Evolutionary conservation across 2,888 invertebrate species (phyloP).

Genomic region (Lottia scabra): DNA sequence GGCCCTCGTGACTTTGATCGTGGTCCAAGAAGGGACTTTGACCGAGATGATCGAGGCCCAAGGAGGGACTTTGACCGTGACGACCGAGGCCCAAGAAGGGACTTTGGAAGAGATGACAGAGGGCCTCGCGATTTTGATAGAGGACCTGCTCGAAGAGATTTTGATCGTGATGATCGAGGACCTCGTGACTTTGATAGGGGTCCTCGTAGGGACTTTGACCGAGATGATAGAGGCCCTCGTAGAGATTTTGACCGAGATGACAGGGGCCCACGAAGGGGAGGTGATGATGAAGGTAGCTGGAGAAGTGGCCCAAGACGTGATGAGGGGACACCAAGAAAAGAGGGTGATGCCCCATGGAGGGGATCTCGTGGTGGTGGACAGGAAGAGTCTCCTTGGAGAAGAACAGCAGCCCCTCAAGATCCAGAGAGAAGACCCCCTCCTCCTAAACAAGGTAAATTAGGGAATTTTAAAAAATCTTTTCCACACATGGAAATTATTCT

Average conservation of each 20-base stretch:
- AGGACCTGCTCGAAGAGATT: constrained; percentile 28
- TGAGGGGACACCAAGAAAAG: constrained; percentile 19
- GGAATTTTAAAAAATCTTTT: no score
- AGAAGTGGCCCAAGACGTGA: constrained; percentile 14
- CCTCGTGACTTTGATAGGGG: constrained; percentile 13
- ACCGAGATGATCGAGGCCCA: constrained; percentile 22
- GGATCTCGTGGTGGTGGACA: constrained; percentile 16
- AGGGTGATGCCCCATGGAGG: constrained; percentile 14
- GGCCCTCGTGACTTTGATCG: constrained; percentile 21
- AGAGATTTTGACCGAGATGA: constrained; percentile 32
- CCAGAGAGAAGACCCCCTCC: no score
- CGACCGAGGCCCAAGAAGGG: constrained; percentile 27
- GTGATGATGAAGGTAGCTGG: constrained; percentile 30
- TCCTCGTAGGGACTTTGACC: constrained; percentile 29
- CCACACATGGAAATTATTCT: no score
- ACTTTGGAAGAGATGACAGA: constrained; percentile 32
- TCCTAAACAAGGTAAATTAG: no score
- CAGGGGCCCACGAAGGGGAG: constrained; percentile 25
- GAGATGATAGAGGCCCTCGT: constrained; percentile 25
- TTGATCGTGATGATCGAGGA: constrained; percentile 24
- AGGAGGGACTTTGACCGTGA: constrained; percentile 24
- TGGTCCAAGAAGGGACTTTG: constrained; percentile 25
- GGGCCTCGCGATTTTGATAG: constrained; percentile 23
- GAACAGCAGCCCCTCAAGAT: background rate
- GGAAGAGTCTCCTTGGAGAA: background rate